A percentile compares a stretch with the other conserved stretches of the same genome.
phyloP scores from a whole-genome alignment of 2,888 invertebrate genomes.

The Ormyrus pomaceus region DNA sequence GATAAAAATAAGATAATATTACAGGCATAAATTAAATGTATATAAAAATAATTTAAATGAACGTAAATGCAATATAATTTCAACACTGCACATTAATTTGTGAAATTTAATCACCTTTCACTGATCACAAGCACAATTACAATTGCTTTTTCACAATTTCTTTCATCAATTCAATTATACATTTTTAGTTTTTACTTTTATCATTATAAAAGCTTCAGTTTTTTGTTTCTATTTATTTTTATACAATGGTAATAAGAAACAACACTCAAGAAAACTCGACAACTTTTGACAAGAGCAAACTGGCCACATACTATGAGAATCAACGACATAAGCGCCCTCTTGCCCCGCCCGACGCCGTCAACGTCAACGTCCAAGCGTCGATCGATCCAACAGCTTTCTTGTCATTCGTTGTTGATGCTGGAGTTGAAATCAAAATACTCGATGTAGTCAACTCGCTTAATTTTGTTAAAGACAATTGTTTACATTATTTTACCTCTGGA shows the following conservation, averaged over 20 bases:
- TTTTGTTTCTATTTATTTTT: not conserved
- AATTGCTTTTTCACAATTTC: not conserved
- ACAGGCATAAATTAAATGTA: constrained; percentile 25
- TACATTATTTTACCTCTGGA: too few relatives aligned
- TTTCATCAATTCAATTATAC: not conserved
- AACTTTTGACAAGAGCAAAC: constrained; percentile 71
- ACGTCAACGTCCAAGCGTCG: constrained; percentile 59
- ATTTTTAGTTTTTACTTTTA: not conserved
- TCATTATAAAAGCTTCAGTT: constrained; percentile 10
- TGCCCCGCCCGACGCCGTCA: constrained; percentile 77
- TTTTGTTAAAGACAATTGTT: too few relatives aligned
- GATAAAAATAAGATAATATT: constrained; percentile 31
- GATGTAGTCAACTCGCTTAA: too few relatives aligned
- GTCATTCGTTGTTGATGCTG: constrained; percentile 21
- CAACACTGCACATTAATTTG: constrained; percentile 36
- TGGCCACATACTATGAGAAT: constrained; percentile 77
- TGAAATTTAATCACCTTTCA: constrained; percentile 42
- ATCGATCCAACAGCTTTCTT: constrained; percentile 57
- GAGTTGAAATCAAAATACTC: constrained; percentile 3
- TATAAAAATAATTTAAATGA: constrained; percentile 16
- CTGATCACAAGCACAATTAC: constrained; percentile 7
- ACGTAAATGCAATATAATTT: constrained; percentile 14
- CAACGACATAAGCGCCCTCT: constrained; percentile 80
- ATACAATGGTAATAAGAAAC: constrained; percentile 7
- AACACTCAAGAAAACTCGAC: constrained; percentile 50